A percentile compares a stretch with the other conserved stretches of the same genome.
phyloP scores from a whole-genome alignment of 53 echinoderm and acorn worm genomes.

The Paelopatides confundens region DNA sequence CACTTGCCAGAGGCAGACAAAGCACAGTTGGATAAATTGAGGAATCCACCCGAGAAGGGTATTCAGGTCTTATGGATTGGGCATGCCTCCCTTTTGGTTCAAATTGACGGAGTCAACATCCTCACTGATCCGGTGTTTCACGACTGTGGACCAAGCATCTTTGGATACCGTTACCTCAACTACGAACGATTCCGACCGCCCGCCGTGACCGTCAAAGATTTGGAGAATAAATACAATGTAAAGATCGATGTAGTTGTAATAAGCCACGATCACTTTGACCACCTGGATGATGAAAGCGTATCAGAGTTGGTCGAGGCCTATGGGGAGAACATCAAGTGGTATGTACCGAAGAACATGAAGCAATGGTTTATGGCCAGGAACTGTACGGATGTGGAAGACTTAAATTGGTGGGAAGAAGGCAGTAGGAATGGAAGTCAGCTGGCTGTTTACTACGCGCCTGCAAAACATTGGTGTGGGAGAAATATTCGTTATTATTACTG shows the following conservation, averaged over 20 bases:
- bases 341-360: conserved; percentile 81
- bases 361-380: conserved; percentile 80
- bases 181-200: conserved; percentile 77
- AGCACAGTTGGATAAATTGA: conserved; percentile 57
- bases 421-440: conserved; percentile 51
- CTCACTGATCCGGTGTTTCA: conserved; percentile 93
- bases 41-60: conserved; percentile 69
- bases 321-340: conserved; percentile 77
- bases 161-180: conserved; percentile 48
- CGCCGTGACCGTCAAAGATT: conserved; percentile 69
- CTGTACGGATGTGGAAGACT: conserved; percentile 80
- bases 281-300: conserved; percentile 83
- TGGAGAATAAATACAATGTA: conserved; percentile 65
- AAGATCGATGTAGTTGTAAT: conserved; percentile 75
- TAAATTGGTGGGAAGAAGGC: conserved; percentile 93
- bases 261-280: conserved; percentile 94
- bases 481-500: conserved; percentile 29
- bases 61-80: conserved; percentile 92
- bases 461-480: conserved; percentile 87
- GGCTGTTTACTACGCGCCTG: conserved; percentile 79
- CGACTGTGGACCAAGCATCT: conserved; percentile 74
- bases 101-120: conserved; percentile 91
- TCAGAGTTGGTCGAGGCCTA: conserved; percentile 63
- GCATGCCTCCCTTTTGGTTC: conserved; percentile 84
- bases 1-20: conserved; percentile 57